phyloP scores from a whole-genome alignment of 1,140 invertebrate species.

The Proctacanthus coquilletti region DNA sequence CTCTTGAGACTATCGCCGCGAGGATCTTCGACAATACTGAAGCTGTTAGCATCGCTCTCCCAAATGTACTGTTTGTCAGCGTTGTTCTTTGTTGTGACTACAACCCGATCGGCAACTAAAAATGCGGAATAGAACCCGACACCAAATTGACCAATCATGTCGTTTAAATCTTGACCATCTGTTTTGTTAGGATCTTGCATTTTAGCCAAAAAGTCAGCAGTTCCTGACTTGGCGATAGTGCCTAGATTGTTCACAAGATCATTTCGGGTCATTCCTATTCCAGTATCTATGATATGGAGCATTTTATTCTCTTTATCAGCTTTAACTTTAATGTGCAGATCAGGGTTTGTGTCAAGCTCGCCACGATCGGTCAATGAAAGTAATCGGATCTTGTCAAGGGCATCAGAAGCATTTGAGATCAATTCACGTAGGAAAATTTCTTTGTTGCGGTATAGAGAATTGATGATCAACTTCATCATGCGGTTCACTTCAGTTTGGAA shows the following conservation, averaged over 20 bases:
- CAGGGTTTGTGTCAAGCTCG: conserved; percentile 60
- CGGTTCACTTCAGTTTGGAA: conserved; percentile 97
- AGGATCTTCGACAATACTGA: conserved; percentile 85
- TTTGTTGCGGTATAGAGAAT: conserved; percentile 95
- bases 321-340: conserved; percentile 87
- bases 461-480: conserved; percentile 99
- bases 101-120: conserved; percentile 76
- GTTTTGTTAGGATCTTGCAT: conserved; percentile 55
- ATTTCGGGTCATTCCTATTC: conserved; percentile 94
- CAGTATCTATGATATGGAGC: conserved; percentile 90
- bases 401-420: conserved; percentile 94
- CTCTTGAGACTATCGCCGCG: conserved; percentile 78
- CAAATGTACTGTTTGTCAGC: conserved; percentile 94
- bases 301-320: conserved; percentile 91
- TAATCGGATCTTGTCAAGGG: conserved; percentile 87
- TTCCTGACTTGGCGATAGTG: conserved; percentile 98
- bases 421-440: conserved; percentile 96
- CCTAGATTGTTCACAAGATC: conserved; percentile 95
- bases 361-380: conserved; percentile 76
- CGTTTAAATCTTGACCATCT: conserved; percentile 44
- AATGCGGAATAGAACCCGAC: conserved; percentile 98
- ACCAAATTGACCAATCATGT: conserved; percentile 92
- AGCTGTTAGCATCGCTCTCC: conserved; percentile 88
- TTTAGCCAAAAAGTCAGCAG: conserved; percentile 92
- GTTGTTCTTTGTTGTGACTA: conserved; percentile 92